Conservation (phyloP, 2,113 vertebrate genomes). For the Aphyosemion australe region DNA sequence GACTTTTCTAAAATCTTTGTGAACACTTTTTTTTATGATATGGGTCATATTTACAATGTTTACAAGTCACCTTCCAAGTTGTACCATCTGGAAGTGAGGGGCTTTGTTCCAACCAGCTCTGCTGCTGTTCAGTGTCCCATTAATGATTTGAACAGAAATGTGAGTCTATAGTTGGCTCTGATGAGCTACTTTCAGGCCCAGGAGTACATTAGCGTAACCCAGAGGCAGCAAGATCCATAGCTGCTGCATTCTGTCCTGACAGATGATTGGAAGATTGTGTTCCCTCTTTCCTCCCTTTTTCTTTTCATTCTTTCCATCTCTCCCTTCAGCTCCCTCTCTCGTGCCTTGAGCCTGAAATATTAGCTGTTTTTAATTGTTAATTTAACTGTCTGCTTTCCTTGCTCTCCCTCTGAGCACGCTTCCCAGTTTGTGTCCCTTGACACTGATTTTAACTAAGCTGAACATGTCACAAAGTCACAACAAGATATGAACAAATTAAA, state of each 20-base stretch:
- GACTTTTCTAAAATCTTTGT: no score
- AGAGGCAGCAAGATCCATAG: constrained; percentile 27
- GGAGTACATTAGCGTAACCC: constrained; percentile 35
- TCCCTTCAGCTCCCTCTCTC: constrained; percentile 24
- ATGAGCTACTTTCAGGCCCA: constrained; percentile 29
- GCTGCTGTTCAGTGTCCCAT: constrained; percentile 15
- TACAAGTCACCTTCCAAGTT: not conserved
- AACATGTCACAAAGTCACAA: constrained; percentile 59
- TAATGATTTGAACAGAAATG: constrained; percentile 31
- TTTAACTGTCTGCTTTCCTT: constrained; percentile 25
- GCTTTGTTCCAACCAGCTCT: constrained; percentile 1
- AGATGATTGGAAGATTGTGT: constrained; percentile 24
- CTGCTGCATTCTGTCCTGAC: constrained; percentile 33
- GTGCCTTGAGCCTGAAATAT: constrained; percentile 28
- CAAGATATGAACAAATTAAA: constrained; percentile 70
- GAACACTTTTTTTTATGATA: no score
- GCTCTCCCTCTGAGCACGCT: constrained; percentile 6
- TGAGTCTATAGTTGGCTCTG: constrained; percentile 23
- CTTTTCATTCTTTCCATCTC: constrained; percentile 10
- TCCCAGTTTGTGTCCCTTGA: constrained; percentile 47
- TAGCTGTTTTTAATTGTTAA: constrained; percentile 32
- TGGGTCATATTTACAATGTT: not conserved
- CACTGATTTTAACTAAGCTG: constrained; percentile 65
- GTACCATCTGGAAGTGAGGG: not conserved
- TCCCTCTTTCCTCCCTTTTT: constrained; percentile 14